phyloP scores from a whole-genome alignment of 2,797 vertebrate species.

The Scolopax bukidnonensis region DNA sequence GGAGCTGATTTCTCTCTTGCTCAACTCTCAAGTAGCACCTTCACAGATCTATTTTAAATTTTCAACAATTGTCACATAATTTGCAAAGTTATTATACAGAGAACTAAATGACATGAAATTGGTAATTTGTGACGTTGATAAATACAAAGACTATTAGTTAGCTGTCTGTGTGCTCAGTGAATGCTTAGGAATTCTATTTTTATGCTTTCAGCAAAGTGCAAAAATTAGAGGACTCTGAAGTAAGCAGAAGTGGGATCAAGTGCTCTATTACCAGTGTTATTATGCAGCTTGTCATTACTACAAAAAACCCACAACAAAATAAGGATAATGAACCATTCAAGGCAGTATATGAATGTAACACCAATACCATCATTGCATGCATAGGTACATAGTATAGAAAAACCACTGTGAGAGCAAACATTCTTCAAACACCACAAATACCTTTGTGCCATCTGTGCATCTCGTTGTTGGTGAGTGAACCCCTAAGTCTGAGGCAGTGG shows the following conservation, averaged over 20 bases:
- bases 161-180: background rate
- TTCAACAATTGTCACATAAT: background rate
- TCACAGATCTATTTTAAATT: background rate
- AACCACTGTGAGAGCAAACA: background rate
- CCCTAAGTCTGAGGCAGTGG: background rate
- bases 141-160: background rate
- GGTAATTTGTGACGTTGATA: background rate
- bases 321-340: background rate
- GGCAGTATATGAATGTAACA: background rate
- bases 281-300: background rate
- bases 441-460: background rate
- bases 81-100: background rate
- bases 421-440: background rate
- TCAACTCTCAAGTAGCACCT: background rate
- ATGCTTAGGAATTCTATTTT: background rate
- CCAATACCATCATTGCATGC: background rate
- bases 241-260: background rate
- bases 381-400: background rate
- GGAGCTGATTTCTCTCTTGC: background rate
- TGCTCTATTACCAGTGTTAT: background rate
- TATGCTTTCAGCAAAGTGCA: background rate
- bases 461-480: background rate
- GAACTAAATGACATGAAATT: background rate
- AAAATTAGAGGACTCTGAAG: background rate
- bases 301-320: background rate